Evolutionary conservation across 2,113 vertebrate genomes (phyloP), one percentile per base, ranked within the genome.

Genomic region (Castor canadensis): DNA sequence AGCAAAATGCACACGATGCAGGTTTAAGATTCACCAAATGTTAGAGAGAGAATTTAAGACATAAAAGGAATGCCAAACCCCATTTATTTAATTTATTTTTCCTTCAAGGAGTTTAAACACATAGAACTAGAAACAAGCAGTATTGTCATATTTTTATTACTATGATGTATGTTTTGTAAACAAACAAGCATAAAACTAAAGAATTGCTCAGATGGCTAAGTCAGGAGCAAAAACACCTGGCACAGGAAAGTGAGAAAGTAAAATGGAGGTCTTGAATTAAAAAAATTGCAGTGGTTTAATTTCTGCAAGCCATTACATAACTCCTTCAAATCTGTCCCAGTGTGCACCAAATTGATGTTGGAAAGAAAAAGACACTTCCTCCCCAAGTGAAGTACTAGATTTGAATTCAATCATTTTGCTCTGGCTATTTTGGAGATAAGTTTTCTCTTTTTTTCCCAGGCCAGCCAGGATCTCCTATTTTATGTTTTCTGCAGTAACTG

Each of bases 321-420:
- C 43, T 79, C 72, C 56, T 92, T 66, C 95, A 95, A 95, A 86
- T 40, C 80, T 94, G 90, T 54, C 87, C 94, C 62, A 38, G n/a
- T 19, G 52, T 69, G 49, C 45, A 81, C 52, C 26, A 80, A 71
- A 87, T 8, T 76, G 49, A 67, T 56, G 56, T 9, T 80, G 60
- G 75, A 75, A 93, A 67, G 52, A 62, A 62, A 89, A 64, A 82
- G 24, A n/a, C 26, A 66, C 47, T 8, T 81, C 35, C 95, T 66
- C 49, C 47, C 60, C 83, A 92, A 67, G 35, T n/a, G n/a, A n/a
- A n/a, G n/a, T n/a, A n/a, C n/a, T n/a, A n/a, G n/a, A n/a, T n/a
- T n/a, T n/a, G n/a, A n/a, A n/a, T n/a, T n/a, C n/a, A n/a, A n/a
- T n/a, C n/a, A n/a, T n/a, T n/a, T n/a, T n/a, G n/a, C n/a, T n/a